phyloP scores from a whole-genome alignment of 2,113 vertebrate genomes.

The Psilopogon haemacephalus region DNA sequence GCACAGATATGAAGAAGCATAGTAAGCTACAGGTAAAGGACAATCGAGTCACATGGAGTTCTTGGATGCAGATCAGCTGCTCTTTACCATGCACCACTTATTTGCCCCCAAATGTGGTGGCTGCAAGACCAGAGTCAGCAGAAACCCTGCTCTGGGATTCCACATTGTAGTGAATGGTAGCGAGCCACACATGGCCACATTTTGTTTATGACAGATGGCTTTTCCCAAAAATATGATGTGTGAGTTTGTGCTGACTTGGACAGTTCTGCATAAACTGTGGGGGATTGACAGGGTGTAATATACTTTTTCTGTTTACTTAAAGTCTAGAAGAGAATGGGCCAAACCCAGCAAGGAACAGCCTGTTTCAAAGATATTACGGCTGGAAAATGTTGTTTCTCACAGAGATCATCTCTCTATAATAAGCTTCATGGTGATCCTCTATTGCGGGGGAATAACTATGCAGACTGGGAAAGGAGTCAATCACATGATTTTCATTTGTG shows the following conservation, averaged over 20 bases:
- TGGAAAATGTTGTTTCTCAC: slow-evolving; percentile 55
- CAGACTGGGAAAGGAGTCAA: slow-evolving; percentile 14
- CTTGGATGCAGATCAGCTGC: background rate
- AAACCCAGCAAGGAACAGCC: slow-evolving; percentile 46
- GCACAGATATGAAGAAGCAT: background rate
- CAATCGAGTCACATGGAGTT: background rate
- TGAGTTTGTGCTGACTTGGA: slow-evolving; percentile 63
- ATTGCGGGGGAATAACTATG: background rate
- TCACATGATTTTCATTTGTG: slow-evolving; percentile 33
- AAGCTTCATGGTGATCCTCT: slow-evolving; percentile 36
- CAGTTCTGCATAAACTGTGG: slow-evolving; percentile 62
- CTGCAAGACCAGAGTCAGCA: background rate
- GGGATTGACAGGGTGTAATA: slow-evolving; percentile 67
- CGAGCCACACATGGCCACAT: slow-evolving; percentile 20
- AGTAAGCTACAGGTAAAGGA: background rate
- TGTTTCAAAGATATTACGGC: slow-evolving; percentile 47
- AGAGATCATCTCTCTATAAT: slow-evolving; percentile 54
- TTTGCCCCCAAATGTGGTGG: background rate
- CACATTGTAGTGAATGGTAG: slow-evolving; percentile 2
- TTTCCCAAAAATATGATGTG: slow-evolving; percentile 65
- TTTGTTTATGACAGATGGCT: slow-evolving; percentile 68
- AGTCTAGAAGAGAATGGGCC: slow-evolving; percentile 64
- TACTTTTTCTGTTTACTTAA: slow-evolving; percentile 68
- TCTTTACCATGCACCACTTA: background rate
- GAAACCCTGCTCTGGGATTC: background rate